Conservation (phyloP, 2,888 invertebrate species). For the Dascillus cervinus region DNA sequence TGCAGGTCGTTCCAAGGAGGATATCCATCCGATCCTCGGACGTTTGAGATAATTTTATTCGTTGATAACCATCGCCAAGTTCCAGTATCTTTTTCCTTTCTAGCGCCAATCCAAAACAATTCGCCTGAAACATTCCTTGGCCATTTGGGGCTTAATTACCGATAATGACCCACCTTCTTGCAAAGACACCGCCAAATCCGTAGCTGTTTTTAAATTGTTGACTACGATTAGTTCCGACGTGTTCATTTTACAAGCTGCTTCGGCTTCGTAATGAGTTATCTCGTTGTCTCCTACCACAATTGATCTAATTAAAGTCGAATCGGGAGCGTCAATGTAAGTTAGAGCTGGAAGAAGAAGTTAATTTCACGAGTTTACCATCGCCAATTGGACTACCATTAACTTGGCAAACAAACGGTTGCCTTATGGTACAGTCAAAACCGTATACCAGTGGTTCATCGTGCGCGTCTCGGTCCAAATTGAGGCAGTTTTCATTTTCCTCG, state of each 20-base stretch:
- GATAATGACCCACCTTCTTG: not conserved
- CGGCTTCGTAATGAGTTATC: constrained; percentile 1
- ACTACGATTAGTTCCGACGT: constrained; percentile 25
- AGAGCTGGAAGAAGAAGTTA: not conserved
- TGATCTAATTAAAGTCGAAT: not conserved
- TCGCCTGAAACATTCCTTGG: not conserved
- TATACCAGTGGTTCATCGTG: constrained; percentile 45
- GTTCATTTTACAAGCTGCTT: not conserved
- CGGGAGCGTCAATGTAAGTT: not conserved
- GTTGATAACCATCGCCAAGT: constrained; percentile 3
- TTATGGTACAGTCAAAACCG: constrained; percentile 46
- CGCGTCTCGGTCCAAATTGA: constrained; percentile 46
- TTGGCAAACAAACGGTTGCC: constrained; percentile 43
- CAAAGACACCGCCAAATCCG: not conserved
- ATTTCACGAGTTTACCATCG: not conserved
- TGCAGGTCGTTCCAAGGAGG: constrained; percentile 5
- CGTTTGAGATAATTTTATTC: constrained; percentile 1
- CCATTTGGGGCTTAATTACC: not conserved
- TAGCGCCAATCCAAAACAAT: not conserved
- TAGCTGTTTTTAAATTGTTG: not conserved
- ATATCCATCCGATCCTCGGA: not conserved
- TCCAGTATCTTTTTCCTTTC: not conserved
- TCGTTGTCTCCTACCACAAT: not conserved
- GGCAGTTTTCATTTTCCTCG: constrained; percentile 41
- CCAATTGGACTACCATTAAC: constrained; percentile 1